Conservation (phyloP, 2,113 vertebrate species). For the Pseudopipra pipra region DNA sequence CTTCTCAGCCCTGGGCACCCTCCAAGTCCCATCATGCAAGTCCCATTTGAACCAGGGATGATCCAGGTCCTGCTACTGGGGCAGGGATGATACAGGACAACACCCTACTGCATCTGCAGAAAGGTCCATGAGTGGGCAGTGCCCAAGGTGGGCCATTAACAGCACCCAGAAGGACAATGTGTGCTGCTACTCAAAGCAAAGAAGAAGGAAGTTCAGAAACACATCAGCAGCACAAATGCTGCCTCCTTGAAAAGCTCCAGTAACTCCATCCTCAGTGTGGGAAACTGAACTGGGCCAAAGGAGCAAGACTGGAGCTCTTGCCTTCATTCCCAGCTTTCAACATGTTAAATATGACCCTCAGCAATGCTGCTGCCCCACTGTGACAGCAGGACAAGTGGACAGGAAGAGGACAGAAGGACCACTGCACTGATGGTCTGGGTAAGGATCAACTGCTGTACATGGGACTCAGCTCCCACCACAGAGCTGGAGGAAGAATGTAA, state of each 20-base stretch:
- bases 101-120: neutral
- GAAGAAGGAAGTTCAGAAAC: neutral
- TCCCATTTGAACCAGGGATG: neutral
- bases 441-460: accelerated
- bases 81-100: too few relatives aligned
- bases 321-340: neutral
- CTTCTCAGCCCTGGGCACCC: neutral
- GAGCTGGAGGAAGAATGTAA: neutral
- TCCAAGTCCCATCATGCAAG: too few relatives aligned
- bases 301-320: neutral
- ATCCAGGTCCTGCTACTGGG: neutral
- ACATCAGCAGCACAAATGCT: neutral
- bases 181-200: neutral
- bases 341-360: neutral
- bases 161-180: neutral
- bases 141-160: neutral
- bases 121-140: neutral
- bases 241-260: neutral
- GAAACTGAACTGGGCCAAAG: neutral
- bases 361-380: neutral
- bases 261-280: neutral
- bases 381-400: neutral
- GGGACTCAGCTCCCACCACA: too few relatives aligned
- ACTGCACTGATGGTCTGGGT: neutral
- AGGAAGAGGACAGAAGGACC: neutral